A percentile compares a stretch with the other conserved stretches of the same genome.
Conservation (phyloP, 2,797 vertebrate species). For the Rallus crepitans region DNA sequence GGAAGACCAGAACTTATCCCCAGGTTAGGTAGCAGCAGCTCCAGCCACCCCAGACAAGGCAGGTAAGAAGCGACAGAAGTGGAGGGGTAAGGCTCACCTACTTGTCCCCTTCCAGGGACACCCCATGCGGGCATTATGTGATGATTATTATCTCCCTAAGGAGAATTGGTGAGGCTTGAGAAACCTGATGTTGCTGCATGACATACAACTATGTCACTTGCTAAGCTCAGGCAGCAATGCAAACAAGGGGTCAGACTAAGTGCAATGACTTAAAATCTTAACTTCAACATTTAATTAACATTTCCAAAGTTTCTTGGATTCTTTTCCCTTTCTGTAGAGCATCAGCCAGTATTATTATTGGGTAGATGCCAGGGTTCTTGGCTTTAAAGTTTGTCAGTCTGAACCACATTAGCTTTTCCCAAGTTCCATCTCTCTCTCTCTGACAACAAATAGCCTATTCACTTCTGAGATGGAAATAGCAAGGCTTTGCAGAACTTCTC, state of each 20-base stretch:
- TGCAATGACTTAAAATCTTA: background rate
- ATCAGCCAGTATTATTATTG: background rate
- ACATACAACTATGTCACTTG: background rate
- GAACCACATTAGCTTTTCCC: background rate
- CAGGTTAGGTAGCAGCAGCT: background rate
- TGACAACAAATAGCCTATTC: background rate
- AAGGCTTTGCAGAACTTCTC: background rate
- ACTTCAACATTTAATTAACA: conserved; percentile 7
- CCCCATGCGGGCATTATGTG: accelerated
- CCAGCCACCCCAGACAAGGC: accelerated
- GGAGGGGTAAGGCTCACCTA: background rate
- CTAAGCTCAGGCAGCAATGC: background rate
- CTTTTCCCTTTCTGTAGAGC: background rate
- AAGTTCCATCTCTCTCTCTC: background rate
- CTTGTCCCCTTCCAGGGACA: background rate
- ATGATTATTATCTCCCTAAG: background rate
- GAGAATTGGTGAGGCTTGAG: background rate
- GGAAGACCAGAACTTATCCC: background rate
- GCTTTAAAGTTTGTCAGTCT: background rate
- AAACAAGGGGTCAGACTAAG: background rate
- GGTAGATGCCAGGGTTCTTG: background rate
- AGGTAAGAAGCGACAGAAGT: background rate
- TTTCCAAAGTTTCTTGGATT: background rate
- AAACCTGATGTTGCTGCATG: background rate
- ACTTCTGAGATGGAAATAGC: background rate